Evolutionary conservation across 2,797 vertebrate species (phyloP), one percentile per base, ranked within the genome.

Genomic region (Betta splendens): DNA sequence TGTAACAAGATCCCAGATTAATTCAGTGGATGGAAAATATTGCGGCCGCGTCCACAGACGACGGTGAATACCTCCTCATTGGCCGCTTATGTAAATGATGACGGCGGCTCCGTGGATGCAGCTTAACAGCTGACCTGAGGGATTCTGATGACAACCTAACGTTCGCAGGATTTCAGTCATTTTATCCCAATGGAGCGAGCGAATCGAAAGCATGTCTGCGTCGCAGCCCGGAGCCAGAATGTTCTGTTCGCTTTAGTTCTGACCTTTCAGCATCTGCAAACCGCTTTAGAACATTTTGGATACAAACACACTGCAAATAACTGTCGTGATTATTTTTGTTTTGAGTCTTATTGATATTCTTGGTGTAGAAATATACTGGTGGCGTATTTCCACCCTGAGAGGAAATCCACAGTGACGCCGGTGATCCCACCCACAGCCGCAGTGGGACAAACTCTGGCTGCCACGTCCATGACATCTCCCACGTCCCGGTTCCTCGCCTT

Each of bases 11-110:
- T 78, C 57, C 54, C 50, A 69, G 57, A 82, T 64, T 60, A 65
- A 79, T 75, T 78, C 61, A 60, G 61, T 3, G 59, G 74, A 71
- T 77, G 84, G 85, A 87, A 88, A 87, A 69, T 56, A 49, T 79
- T 62, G 66, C 29, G 28, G 72, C 77, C 55, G 7, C 56, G 66
- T 60, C 44, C 54, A 32, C 16, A 42, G 44, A 75, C 69, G 55
- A 50, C 32, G 70, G 53, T 75, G 59, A 60, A 58, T 59, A 62
- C 77, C 50, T 50, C 60, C 52, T 10, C 32, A 64, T 59, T 70
- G 72, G 80, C 59, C 39, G 8, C 23, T 56, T 23, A 25, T 17
- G 35, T 40, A 53, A 55, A 53, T 1, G 36, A 66, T 18, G 64
- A 69, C 63, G 71, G 81, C 5, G 16, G 61, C 4, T 52, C 58